phyloP scores from a whole-genome alignment of 1,140 invertebrate genomes.

The Apis florea region DNA sequence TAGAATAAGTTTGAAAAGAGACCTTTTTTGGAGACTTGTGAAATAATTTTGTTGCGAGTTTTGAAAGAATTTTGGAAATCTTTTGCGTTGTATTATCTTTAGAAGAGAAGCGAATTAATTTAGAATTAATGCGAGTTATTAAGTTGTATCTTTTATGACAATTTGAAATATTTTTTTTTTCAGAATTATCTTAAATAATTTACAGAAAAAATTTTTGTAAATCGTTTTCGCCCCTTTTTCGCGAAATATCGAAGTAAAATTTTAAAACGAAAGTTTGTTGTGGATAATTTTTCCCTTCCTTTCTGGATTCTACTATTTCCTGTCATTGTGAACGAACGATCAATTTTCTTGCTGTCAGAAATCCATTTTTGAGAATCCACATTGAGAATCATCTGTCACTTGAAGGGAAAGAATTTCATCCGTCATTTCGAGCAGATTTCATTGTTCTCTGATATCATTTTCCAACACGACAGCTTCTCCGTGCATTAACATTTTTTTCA shows the following conservation, averaged over 20 bases:
- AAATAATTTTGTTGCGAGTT: no score
- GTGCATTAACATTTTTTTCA: background rate
- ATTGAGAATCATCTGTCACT: background rate
- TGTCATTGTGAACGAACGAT: background rate
- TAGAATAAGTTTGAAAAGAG: no score
- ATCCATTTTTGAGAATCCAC: background rate
- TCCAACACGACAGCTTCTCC: background rate
- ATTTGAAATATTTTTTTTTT: no score
- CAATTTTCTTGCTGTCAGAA: constrained; percentile 11
- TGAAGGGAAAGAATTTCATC: background rate
- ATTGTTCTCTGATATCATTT: background rate
- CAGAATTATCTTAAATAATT: no score
- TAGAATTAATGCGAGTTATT: no score
- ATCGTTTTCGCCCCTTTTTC: background rate
- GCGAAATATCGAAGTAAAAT: background rate
- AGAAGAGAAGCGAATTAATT: no score
- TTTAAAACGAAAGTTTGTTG: background rate
- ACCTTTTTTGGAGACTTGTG: no score
- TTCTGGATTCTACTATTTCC: background rate
- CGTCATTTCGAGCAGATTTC: background rate
- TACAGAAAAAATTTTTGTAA: no score
- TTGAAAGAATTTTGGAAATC: no score
- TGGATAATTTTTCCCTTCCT: background rate
- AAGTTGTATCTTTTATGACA: no score
- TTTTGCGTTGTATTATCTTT: no score